Base-by-base conservation (phyloP, 23 tunicate genomes). In the Aplidium turbinatum region DNA sequence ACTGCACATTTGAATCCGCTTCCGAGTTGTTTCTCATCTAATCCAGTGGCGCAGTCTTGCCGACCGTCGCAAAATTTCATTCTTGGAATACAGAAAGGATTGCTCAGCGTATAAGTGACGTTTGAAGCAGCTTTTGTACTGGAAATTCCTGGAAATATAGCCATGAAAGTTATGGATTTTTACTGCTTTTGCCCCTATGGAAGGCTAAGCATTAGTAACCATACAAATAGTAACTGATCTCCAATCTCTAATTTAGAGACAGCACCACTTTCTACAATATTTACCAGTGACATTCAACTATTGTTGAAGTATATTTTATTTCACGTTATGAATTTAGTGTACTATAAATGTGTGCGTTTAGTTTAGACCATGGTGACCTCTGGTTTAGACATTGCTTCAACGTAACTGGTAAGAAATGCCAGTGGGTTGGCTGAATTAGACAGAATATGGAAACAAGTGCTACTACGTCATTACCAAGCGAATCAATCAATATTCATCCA, bases 31-130 rank as follows among this genome's bases (percentile, higher is more conserved):
- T 6, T 30, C 34, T 78, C 79, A 45, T 85, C 92, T n/a, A 34
- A 51, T 16, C 74, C 79, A 25, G 42, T 69, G 0, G 31, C 24
- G 38, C 92, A 85, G 35, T 85, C 80, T 26, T 3, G 16, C 32
- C 29, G 33, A 3, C 79, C 84, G 62, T 85, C 80, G 51, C 92
- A 85, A 70, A 85, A 85, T 42, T 70, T 9, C 39, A 54, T 21
- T 33, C 47, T 42, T 6, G 78, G 57, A n/a, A 85, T 78, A 63
- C 92, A 85, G 31, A 53, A 35, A 21, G 92, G 92, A 34, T 85
- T 40, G 29, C 30, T 26, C 6, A 1, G 24, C 27, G 57, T 70
- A 73, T 58, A 73, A 6, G 6, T 24, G 68, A 4, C 68, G 30
- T 61, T 61, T 27, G 6, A 35, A 27, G n/a, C 35, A 4, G 68